Conservation (phyloP, 2,888 invertebrate species). For the Drosophila lacicola region DNA sequence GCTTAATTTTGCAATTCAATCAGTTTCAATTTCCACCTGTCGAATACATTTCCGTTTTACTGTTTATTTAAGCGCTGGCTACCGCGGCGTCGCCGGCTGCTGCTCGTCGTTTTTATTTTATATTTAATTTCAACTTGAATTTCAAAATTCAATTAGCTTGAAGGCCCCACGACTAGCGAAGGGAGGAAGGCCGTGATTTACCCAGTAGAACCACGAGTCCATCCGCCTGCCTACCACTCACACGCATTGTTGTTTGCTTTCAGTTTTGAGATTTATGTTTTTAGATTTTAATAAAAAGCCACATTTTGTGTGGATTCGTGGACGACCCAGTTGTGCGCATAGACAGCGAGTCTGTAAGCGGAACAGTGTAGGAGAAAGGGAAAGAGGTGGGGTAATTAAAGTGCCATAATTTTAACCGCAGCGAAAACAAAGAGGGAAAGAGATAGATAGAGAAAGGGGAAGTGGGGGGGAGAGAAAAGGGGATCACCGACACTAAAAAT, state of each 20-base stretch:
- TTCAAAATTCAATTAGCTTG: constrained; percentile 74
- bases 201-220: constrained; percentile 14
- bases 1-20: constrained; percentile 77
- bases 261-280: constrained; percentile 73
- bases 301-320: constrained; percentile 50
- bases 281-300: constrained; percentile 76
- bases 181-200: constrained; percentile 21
- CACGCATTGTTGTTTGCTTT: constrained; percentile 51
- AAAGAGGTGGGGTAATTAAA: constrained; percentile 52
- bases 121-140: constrained; percentile 72
- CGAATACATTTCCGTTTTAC: constrained; percentile 76
- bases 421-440: background rate
- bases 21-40: constrained; percentile 79
- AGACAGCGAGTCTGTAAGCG: background rate
- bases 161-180: constrained; percentile 28
- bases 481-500: no score
- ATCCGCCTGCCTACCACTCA: constrained; percentile 28
- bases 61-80: constrained; percentile 61
- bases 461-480: background rate
- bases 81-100: constrained; percentile 14
- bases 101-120: constrained; percentile 59
- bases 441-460: background rate
- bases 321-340: constrained; percentile 9
- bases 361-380: background rate
- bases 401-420: constrained; percentile 56